These are phyloP conservation scores for Apamea crenata DNA, from an alignment of 2,888 invertebrate species.

Conservation along the genomic window DNA sequence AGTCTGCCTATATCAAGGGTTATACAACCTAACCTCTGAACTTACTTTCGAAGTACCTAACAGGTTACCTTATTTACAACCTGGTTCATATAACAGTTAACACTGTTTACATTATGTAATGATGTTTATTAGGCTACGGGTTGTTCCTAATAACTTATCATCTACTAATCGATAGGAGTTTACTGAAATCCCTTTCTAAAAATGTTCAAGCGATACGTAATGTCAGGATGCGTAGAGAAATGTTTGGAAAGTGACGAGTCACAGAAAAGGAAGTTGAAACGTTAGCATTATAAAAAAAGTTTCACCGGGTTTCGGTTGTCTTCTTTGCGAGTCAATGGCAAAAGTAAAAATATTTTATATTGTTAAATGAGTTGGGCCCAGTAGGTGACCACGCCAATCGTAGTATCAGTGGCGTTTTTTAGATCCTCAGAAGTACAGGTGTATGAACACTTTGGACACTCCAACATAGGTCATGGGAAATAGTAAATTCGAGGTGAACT, in stretches of 20 bases:
- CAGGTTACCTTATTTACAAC: constrained; percentile 21
- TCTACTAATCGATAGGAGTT: neutral
- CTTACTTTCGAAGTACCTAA: constrained; percentile 49
- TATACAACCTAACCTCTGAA: constrained; percentile 50
- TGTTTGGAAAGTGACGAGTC: constrained; percentile 15
- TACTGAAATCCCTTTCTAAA: neutral
- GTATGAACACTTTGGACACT: neutral
- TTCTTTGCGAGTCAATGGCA: no score
- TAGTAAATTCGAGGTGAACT: neutral
- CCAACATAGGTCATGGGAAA: neutral
- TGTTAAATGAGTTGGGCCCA: neutral
- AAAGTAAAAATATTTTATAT: neutral
- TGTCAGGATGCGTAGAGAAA: constrained; percentile 1
- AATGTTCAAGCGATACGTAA: neutral
- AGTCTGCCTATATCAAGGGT: neutral
- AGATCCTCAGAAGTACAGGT: neutral
- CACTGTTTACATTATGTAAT: constrained; percentile 29
- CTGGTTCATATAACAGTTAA: neutral
- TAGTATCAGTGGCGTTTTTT: neutral
- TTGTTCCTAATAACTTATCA: constrained; percentile 5
- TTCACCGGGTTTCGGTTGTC: neutral
- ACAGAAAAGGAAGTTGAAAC: constrained; percentile 12
- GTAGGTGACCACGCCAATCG: neutral
- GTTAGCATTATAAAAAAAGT: neutral
- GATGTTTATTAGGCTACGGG: constrained; percentile 6